phyloP scores from a whole-genome alignment of 2,113 vertebrate genomes.

The Zosterops lateralis region DNA sequence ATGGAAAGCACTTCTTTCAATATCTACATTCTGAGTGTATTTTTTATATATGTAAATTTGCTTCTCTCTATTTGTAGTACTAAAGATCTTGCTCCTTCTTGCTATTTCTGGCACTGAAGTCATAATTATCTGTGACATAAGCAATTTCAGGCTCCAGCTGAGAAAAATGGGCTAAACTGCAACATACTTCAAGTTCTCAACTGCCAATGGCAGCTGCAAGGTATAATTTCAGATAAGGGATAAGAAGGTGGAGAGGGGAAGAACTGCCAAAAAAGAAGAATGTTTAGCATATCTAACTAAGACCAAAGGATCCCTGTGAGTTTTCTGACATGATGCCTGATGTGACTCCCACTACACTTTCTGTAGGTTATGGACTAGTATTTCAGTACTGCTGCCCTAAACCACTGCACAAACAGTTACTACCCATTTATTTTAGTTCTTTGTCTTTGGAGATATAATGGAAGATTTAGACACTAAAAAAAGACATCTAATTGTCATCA shows the following conservation, averaged over 20 bases:
- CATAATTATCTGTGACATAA: conserved; percentile 32
- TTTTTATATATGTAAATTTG: conserved; percentile 1
- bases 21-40: not conserved
- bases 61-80: conserved; percentile 21
- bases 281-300: not conserved
- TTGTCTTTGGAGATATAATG: not conserved
- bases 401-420: not conserved
- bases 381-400: not conserved
- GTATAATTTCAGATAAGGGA: not conserved
- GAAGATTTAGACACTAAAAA: not conserved
- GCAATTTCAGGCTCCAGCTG: conserved; percentile 36
- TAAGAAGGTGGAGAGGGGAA: not conserved
- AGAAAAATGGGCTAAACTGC: conserved; percentile 28
- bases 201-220: conserved; percentile 25
- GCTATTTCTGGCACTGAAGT: conserved; percentile 48
- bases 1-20: not conserved
- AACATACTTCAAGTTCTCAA: conserved; percentile 11
- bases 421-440: not conserved
- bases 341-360: not conserved
- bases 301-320: not conserved
- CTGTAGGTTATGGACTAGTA: not conserved
- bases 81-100: conserved; percentile 20
- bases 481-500: not conserved
- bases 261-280: not conserved
- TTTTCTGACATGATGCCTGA: not conserved